phyloP scores from a whole-genome alignment of 2,888 invertebrate genomes.

The Hymenopus coronatus region DNA sequence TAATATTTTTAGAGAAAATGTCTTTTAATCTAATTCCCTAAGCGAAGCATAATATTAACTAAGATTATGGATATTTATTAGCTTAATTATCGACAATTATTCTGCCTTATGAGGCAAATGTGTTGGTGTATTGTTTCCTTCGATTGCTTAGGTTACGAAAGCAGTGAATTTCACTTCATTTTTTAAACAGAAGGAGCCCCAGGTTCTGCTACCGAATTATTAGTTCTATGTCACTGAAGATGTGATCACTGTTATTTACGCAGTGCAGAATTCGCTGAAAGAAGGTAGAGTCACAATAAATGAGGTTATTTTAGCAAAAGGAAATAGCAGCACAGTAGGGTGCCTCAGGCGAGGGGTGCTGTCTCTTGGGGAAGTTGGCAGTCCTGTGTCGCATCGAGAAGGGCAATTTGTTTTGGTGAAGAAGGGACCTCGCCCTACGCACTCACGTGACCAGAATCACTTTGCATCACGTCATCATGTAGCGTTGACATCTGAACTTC shows the following conservation, averaged over 20 bases:
- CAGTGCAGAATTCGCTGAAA: not conserved
- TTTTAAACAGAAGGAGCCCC: too few species aligned
- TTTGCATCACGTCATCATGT: not conserved
- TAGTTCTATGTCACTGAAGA: not conserved
- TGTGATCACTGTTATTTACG: not conserved
- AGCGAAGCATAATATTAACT: too few species aligned
- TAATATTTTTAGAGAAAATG: too few species aligned
- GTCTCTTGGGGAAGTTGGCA: not conserved
- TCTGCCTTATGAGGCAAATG: too few species aligned
- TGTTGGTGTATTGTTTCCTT: too few species aligned
- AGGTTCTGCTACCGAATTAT: too few species aligned
- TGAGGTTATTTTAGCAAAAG: not conserved
- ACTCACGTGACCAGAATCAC: slow-evolving; percentile 8
- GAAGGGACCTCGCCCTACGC: not conserved
- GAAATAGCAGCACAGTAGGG: not conserved
- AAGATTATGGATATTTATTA: too few species aligned
- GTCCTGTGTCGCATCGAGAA: not conserved
- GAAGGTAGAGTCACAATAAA: not conserved
- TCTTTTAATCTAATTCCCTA: too few species aligned
- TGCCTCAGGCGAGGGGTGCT: not conserved
- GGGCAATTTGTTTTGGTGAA: not conserved
- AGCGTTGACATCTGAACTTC: not conserved
- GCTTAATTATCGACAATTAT: too few species aligned
- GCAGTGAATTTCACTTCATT: too few species aligned
- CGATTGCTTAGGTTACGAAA: too few species aligned